Conservation (phyloP, 2,888 invertebrate genomes). For the Cataglyphis albicans region DNA sequence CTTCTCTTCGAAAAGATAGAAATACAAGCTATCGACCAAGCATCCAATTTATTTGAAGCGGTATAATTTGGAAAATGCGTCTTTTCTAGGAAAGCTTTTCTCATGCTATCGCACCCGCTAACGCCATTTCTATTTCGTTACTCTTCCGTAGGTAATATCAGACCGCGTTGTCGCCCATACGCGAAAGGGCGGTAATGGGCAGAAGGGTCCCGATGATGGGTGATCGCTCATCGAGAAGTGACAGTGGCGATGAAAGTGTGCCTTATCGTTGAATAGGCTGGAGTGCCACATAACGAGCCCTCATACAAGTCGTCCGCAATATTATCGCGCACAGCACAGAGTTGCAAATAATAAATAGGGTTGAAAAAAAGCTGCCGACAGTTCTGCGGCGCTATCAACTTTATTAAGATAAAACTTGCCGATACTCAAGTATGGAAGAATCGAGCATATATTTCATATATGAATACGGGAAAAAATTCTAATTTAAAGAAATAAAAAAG, state of each 20-base stretch:
- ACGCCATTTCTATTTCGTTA: slow-evolving; percentile 60
- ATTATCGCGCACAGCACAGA: slow-evolving; percentile 31
- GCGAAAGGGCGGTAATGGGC: slow-evolving; percentile 71
- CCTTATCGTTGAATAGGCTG: slow-evolving; percentile 69
- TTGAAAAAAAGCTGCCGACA: background rate
- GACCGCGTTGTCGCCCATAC: slow-evolving; percentile 52
- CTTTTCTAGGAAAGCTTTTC: slow-evolving; percentile 31
- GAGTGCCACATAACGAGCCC: slow-evolving; percentile 54
- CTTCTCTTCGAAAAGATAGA: background rate
- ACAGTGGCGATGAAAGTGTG: slow-evolving; percentile 72
- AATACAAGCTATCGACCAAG: background rate
- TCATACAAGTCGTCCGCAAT: slow-evolving; percentile 36
- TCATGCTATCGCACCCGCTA: slow-evolving; percentile 40
- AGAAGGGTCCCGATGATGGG: slow-evolving; percentile 68
- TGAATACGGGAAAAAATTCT: background rate
- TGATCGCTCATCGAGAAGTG: slow-evolving; percentile 76
- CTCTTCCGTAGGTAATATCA: slow-evolving; percentile 58
- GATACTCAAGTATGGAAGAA: background rate
- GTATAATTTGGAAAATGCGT: slow-evolving; percentile 35
- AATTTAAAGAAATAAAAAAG: background rate
- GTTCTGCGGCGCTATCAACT: slow-evolving; percentile 4
- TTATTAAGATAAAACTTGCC: slow-evolving; percentile 20
- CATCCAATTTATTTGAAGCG: slow-evolving; percentile 19
- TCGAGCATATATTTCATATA: background rate
- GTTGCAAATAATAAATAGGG: slow-evolving; percentile 44